Conservation (phyloP, 2,113 vertebrate genomes). For the Ptyas mucosa region DNA sequence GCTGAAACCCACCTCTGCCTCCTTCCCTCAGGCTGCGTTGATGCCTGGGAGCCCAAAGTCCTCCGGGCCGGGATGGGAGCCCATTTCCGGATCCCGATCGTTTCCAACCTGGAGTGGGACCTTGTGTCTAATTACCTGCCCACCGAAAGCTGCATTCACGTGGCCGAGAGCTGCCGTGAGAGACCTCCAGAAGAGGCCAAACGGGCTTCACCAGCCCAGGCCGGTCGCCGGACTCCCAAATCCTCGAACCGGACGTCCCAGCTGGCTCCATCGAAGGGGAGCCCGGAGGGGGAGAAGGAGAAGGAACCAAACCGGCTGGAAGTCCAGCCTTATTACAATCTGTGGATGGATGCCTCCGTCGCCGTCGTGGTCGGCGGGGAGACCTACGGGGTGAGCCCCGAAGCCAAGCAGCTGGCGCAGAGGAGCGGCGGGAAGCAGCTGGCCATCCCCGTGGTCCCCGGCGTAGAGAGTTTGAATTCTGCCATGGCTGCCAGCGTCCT, state of each 20-base stretch:
- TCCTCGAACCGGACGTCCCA: slow-evolving; percentile 26
- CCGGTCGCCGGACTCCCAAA: slow-evolving; percentile 63
- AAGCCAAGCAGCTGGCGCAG: slow-evolving; percentile 75
- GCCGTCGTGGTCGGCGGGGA: slow-evolving; percentile 89
- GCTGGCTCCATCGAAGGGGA: slow-evolving; percentile 40
- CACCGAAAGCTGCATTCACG: slow-evolving; percentile 62
- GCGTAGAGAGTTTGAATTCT: slow-evolving; percentile 86
- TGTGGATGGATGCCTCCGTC: slow-evolving; percentile 73
- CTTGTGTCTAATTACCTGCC: slow-evolving; percentile 73
- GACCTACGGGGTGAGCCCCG: slow-evolving; percentile 79
- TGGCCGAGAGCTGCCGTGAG: slow-evolving; percentile 74
- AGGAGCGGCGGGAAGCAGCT: slow-evolving; percentile 74
- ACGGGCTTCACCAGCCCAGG: background rate
- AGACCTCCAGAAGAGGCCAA: accelerated
- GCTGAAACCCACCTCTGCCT: background rate
- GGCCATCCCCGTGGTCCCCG: slow-evolving; percentile 77
- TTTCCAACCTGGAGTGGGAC: slow-evolving; percentile 79
- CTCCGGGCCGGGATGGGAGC: slow-evolving; percentile 93
- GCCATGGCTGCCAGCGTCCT: slow-evolving; percentile 87
- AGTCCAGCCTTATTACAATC: slow-evolving; percentile 71
- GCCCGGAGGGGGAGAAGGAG: background rate
- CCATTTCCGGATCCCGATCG: slow-evolving; percentile 88
- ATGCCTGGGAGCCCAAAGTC: slow-evolving; percentile 94
- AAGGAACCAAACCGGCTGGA: slow-evolving; percentile 36
- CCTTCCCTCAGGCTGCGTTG: slow-evolving; percentile 83